These are phyloP conservation scores for Hirtodrosophila alboralis DNA, from an alignment of 2,888 invertebrate species.

Conservation along the genomic window DNA sequence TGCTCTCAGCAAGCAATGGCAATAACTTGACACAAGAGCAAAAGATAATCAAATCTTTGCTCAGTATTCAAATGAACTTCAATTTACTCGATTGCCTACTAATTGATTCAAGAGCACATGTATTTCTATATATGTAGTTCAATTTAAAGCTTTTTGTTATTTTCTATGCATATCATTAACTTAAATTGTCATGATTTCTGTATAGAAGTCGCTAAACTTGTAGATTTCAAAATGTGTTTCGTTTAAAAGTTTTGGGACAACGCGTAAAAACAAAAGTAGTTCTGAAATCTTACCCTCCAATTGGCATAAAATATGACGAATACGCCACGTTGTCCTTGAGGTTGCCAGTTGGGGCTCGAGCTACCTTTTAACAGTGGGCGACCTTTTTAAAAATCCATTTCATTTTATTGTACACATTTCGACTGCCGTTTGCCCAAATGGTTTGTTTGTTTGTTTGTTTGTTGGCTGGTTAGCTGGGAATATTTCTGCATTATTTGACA, in stretches of 20 bases:
- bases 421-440: constrained; percentile 38
- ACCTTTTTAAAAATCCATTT: constrained; percentile 69
- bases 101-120: too few species aligned
- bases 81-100: background rate
- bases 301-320: constrained; percentile 62
- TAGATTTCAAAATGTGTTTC: constrained; percentile 14
- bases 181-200: background rate
- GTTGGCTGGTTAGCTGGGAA: constrained; percentile 43
- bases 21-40: constrained; percentile 22
- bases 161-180: constrained; percentile 2
- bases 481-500: constrained; percentile 75
- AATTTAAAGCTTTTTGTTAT: too few species aligned
- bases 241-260: constrained; percentile 30
- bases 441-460: constrained; percentile 27
- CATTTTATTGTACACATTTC: constrained; percentile 58
- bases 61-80: constrained; percentile 9
- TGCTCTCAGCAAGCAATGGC: constrained; percentile 15
- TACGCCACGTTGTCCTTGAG: constrained; percentile 50
- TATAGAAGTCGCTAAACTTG: background rate
- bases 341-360: constrained; percentile 17
- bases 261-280: constrained; percentile 19
- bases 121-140: too few species aligned
- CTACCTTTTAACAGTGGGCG: constrained; percentile 31
- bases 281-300: constrained; percentile 33
- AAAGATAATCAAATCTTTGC: constrained; percentile 1